These are phyloP conservation scores for Meleagris gallopavo DNA, from an alignment of 2,113 vertebrate species.

Conservation along the genomic window DNA sequence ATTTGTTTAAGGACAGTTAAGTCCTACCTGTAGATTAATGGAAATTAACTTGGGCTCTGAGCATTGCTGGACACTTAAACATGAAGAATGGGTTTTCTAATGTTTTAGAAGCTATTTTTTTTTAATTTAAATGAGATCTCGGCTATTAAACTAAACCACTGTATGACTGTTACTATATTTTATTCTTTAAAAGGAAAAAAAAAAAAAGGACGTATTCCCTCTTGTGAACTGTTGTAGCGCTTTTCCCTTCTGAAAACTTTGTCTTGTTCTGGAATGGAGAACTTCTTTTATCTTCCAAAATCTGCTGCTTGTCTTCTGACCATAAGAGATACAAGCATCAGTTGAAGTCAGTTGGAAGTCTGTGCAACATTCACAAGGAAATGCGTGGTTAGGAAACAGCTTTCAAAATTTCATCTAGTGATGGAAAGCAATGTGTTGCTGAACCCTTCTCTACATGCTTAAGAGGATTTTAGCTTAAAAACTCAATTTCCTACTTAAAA, in stretches of 20 bases:
- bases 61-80: background rate
- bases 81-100: background rate
- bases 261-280: background rate
- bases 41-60: background rate
- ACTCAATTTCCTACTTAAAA: background rate
- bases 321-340: background rate
- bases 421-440: constrained; percentile 7
- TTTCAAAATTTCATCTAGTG: constrained; percentile 16
- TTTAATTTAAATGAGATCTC: background rate
- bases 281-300: constrained; percentile 7
- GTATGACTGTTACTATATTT: background rate
- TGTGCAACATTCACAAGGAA: constrained; percentile 22
- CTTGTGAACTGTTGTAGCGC: background rate
- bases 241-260: background rate
- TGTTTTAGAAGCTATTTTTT: background rate
- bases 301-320: constrained; percentile 20
- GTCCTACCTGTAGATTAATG: background rate
- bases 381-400: constrained; percentile 14
- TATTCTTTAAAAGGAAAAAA: background rate
- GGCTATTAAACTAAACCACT: background rate
- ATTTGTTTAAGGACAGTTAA: background rate
- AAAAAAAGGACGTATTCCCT: background rate
- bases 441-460: background rate
- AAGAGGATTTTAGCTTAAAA: constrained; percentile 4
- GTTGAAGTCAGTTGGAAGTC: constrained; percentile 16